Conservation (phyloP, 2,888 invertebrate genomes). For the Idaea biselata region DNA sequence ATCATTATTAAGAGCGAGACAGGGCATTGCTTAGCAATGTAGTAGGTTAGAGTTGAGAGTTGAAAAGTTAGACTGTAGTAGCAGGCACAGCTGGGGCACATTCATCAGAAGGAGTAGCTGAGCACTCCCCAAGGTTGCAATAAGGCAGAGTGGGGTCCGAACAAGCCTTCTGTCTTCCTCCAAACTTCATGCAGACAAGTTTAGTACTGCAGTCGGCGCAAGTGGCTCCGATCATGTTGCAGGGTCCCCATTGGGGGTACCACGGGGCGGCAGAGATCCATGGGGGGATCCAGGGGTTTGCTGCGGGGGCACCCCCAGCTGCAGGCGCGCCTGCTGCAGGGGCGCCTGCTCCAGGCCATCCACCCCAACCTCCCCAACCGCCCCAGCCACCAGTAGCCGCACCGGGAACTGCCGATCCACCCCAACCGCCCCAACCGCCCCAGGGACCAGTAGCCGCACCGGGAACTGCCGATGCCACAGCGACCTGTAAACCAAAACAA, state of each 20-base stretch:
- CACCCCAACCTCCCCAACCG: no score
- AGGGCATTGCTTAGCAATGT: no score
- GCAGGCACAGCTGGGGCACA: conserved; percentile 46
- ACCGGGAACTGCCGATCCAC: conserved; percentile 56
- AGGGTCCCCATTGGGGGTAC: conserved; percentile 64
- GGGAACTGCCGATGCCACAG: conserved; percentile 54
- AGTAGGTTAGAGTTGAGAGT: neutral
- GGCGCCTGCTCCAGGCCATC: no score
- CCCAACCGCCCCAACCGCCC: no score
- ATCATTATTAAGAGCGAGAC: no score
- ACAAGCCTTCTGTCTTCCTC: conserved; percentile 58
- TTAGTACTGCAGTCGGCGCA: conserved; percentile 65
- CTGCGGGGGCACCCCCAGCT: conserved; percentile 40
- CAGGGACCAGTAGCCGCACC: conserved; percentile 31
- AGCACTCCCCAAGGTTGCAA: conserved; percentile 72
- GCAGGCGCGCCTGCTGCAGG: no score
- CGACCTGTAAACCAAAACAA: conserved; percentile 45
- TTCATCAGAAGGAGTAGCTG: conserved; percentile 62
- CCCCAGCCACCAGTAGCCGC: conserved; percentile 29
- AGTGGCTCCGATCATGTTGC: conserved; percentile 52
- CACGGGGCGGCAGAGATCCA: conserved; percentile 65
- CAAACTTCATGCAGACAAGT: conserved; percentile 64
- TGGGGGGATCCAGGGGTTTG: conserved; percentile 66
- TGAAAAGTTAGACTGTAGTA: conserved; percentile 18
- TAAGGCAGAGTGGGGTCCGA: conserved; percentile 63